Evolutionary conservation across 2,888 invertebrate species (phyloP), one percentile per base, ranked within the genome.

Genomic region (Lasioglossum villosulum): DNA sequence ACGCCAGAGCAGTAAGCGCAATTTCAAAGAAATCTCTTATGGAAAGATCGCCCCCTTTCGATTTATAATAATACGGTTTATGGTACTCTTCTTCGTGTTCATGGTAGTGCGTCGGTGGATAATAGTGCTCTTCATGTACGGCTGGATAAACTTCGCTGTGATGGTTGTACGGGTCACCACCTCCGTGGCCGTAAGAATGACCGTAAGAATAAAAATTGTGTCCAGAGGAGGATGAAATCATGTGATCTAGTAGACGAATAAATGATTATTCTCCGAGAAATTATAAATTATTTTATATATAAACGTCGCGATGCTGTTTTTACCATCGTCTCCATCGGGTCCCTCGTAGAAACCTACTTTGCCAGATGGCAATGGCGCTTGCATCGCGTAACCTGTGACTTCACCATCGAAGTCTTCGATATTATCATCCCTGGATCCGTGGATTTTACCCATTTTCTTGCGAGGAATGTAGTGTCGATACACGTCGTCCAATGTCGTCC

Each of bases 1-100:
- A 98, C 0, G 98, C 98, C 59, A 98, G 96, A 0, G 98, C 98
- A 0, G 98, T 98, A 39, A 98, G 95, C 0, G 98, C 97, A 84
- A 98, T 97, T 85, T 98, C 98, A 90, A 98, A 97, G 63, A 98
- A 96, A 90, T 98, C 97, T 16, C 96, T 96, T 39, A 98, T 94
- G 0, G 97, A 96, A 37, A 98, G 95, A 14, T 97, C 97, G 85
- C 96, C 95, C 12, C 95, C 95, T 82, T 96, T 96, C 1, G 94
- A 94, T 94, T 96, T 96, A 73, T 93, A 91, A 84, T 95, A 94
- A 48, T 95, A 94, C 0, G 93, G 89, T 78, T 84, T 92, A 66
- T 92, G 91, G 83, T 93, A 89, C 5, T 94, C 93, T 52, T 94
- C 94, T 6, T 93, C 91, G 8, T 89, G 86, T 0, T 93, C 89